These are phyloP conservation scores for Falco berigora DNA, from an alignment of 2,797 vertebrate species.

Conservation along the genomic window DNA sequence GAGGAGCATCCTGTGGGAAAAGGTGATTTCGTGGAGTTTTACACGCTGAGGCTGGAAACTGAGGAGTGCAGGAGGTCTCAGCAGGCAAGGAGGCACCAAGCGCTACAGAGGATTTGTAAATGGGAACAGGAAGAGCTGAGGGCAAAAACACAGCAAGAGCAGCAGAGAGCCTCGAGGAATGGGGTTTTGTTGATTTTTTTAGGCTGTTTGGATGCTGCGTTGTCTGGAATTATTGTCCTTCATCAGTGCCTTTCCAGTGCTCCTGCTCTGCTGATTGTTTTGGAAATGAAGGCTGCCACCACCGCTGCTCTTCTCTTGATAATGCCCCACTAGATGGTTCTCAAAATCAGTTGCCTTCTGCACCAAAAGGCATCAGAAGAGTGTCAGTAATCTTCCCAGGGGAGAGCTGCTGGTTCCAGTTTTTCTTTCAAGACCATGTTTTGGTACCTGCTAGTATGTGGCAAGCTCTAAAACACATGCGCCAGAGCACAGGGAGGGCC, in stretches of 20 bases:
- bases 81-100: not conserved
- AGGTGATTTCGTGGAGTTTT: not conserved
- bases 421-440: not conserved
- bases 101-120: not conserved
- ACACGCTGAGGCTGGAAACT: not conserved
- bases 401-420: not conserved
- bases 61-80: not conserved
- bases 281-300: not conserved
- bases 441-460: not conserved
- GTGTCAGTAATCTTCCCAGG: not conserved
- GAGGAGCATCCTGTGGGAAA: conserved; percentile 1
- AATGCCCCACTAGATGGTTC: not conserved
- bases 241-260: not conserved
- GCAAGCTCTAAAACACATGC: not conserved
- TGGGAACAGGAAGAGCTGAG: conserved; percentile 32
- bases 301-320: not conserved
- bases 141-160: not conserved
- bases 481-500: not conserved
- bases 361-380: not conserved
- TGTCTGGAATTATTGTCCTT: not conserved
- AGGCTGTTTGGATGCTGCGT: not conserved
- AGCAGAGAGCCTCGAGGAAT: not conserved
- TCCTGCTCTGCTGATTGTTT: not conserved
- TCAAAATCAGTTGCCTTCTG: not conserved
- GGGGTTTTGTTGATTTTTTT: not conserved